Conservation (phyloP, 1,140 invertebrate genomes). For the Papilio xuthus region DNA sequence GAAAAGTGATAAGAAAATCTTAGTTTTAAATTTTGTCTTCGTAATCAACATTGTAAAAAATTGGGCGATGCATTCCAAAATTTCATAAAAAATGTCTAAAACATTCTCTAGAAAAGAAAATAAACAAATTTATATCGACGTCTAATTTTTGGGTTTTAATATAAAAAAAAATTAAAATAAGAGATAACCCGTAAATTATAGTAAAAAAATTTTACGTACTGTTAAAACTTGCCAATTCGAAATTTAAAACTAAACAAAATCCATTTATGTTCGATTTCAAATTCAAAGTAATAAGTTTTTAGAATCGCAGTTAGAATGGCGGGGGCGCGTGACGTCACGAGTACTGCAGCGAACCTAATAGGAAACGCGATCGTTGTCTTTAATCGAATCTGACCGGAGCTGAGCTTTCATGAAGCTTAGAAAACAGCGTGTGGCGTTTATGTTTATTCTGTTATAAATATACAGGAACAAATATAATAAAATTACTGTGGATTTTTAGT, state of each 20-base stretch:
- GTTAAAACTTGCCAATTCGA: neutral
- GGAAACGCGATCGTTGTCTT: conserved; percentile 68
- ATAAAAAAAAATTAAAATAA: too few relatives aligned
- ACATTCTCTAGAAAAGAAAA: too few relatives aligned
- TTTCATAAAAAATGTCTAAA: too few relatives aligned
- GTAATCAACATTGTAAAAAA: too few relatives aligned
- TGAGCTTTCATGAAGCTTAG: conserved; percentile 39
- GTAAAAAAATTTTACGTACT: neutral
- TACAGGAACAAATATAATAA: neutral
- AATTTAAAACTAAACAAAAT: neutral
- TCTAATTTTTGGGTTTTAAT: too few relatives aligned
- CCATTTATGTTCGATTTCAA: neutral
- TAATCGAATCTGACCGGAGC: conserved; percentile 63
- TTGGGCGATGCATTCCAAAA: too few relatives aligned
- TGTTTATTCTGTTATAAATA: neutral
- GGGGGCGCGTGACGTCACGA: conserved; percentile 56
- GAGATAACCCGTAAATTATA: too few relatives aligned
- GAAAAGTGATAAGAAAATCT: neutral
- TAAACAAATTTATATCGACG: too few relatives aligned
- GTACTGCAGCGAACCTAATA: conserved; percentile 62
- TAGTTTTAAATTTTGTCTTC: too few relatives aligned
- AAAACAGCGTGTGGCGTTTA: neutral
- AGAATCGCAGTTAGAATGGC: conserved; percentile 30
- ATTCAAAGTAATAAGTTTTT: conserved; percentile 30
- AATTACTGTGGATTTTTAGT: neutral